phyloP scores from a whole-genome alignment of 2,888 invertebrate species.

The Idaea straminata region DNA sequence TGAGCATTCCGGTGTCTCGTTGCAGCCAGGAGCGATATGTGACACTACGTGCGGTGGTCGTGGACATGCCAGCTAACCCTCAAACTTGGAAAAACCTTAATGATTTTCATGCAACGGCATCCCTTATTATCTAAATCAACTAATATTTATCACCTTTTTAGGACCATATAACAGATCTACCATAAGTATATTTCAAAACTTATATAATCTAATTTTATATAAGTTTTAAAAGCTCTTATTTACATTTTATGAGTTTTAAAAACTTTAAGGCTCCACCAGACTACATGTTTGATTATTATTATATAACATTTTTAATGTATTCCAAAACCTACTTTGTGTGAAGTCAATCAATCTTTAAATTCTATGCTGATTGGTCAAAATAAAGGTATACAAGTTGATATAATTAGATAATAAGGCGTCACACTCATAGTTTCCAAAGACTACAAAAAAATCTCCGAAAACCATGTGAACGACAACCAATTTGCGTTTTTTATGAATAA shows the following conservation, averaged over 20 bases:
- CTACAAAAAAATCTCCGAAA: background rate
- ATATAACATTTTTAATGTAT: no score
- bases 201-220: no score
- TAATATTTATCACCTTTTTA: background rate
- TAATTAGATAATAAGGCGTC: background rate
- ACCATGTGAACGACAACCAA: constrained; percentile 4
- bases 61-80: constrained; percentile 26
- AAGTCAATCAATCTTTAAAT: no score
- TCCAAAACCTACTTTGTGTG: no score
- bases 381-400: background rate
- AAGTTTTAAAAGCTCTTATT: no score
- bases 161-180: background rate
- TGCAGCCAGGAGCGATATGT: constrained; percentile 33
- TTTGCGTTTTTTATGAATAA: constrained; percentile 17
- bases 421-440: background rate
- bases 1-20: constrained; percentile 49
- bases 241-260: no score
- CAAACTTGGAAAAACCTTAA: constrained; percentile 21
- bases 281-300: no score
- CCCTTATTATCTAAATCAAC: background rate
- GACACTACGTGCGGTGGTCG: constrained; percentile 32
- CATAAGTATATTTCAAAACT: background rate
- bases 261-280: no score
- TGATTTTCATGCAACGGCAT: constrained; percentile 39
- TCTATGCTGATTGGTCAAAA: background rate